phyloP scores from a whole-genome alignment of 2,888 invertebrate species.

The Nymphalis urticae region DNA sequence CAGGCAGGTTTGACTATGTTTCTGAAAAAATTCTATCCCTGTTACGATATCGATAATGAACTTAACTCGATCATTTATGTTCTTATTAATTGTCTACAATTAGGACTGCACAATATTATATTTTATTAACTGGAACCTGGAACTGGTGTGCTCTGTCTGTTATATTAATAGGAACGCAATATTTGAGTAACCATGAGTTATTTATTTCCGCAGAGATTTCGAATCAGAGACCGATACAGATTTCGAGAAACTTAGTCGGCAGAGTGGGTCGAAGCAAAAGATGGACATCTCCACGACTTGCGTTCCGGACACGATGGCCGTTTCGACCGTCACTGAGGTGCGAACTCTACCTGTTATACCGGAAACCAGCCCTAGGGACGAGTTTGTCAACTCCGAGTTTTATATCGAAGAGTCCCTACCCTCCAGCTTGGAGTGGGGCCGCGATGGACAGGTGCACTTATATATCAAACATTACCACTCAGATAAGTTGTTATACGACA shows the following conservation, averaged over 20 bases:
- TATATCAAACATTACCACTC: conserved; percentile 40
- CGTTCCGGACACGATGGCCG: conserved; percentile 76
- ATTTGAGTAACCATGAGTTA: too few relatives aligned
- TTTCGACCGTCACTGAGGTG: conserved; percentile 83
- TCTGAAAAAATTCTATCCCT: too few relatives aligned
- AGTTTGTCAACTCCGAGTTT: conserved; percentile 91
- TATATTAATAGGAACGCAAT: too few relatives aligned
- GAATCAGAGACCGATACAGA: conserved; percentile 92
- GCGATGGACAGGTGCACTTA: conserved; percentile 75
- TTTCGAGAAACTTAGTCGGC: conserved; percentile 88
- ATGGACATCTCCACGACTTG: conserved; percentile 68
- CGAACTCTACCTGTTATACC: conserved; percentile 59
- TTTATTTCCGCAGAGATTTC: conserved; percentile 81
- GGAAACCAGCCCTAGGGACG: conserved; percentile 60
- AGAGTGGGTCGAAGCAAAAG: conserved; percentile 75
- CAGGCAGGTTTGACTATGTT: too few relatives aligned
- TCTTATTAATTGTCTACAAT: too few relatives aligned
- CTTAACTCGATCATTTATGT: too few relatives aligned
- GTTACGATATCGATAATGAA: too few relatives aligned
- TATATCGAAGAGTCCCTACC: conserved; percentile 95
- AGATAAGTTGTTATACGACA: conserved; percentile 30
- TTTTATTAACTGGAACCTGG: too few relatives aligned
- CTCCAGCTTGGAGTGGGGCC: conserved; percentile 89
- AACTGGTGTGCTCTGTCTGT: too few relatives aligned
- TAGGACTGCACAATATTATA: too few relatives aligned